Evolutionary conservation across 2,888 invertebrate species (phyloP).

Genomic region (Dicycla oo): DNA sequence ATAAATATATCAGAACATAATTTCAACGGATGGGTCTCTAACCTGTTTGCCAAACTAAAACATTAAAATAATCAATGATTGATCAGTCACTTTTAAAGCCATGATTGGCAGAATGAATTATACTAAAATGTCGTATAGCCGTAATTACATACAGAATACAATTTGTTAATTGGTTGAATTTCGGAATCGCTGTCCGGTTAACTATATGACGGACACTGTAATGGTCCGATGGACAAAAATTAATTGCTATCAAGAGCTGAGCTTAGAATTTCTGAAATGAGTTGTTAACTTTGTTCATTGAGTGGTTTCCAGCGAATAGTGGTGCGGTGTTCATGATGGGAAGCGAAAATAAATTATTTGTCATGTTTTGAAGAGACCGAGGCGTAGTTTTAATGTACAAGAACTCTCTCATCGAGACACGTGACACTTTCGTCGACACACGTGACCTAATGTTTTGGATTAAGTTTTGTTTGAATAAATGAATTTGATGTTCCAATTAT

Average conservation of each 20-base stretch:
- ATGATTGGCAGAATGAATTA: constrained; percentile 15
- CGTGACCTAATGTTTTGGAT: too few species aligned
- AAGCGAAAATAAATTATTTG: not conserved
- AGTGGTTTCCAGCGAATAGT: constrained; percentile 13
- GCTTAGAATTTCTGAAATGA: constrained; percentile 50
- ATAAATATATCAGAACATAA: not conserved
- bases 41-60: not conserved
- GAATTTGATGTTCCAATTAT: too few species aligned
- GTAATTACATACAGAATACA: constrained; percentile 6
- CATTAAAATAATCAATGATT: not conserved
- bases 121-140: constrained; percentile 10
- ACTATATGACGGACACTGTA: constrained; percentile 27
- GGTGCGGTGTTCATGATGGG: not conserved
- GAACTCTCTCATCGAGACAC: too few species aligned
- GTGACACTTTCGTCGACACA: too few species aligned
- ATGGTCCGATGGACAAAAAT: constrained; percentile 38
- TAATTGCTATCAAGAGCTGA: constrained; percentile 41
- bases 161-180: constrained; percentile 43
- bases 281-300: constrained; percentile 35
- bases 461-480: too few species aligned
- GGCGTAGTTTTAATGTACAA: not conserved
- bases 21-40: not conserved
- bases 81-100: not conserved
- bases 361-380: not conserved
- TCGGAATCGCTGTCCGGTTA: constrained; percentile 11